Evolutionary conservation across 2,797 vertebrate species (phyloP), one percentile per base, ranked within the genome.

Genomic region (Labroides dimidiatus): DNA sequence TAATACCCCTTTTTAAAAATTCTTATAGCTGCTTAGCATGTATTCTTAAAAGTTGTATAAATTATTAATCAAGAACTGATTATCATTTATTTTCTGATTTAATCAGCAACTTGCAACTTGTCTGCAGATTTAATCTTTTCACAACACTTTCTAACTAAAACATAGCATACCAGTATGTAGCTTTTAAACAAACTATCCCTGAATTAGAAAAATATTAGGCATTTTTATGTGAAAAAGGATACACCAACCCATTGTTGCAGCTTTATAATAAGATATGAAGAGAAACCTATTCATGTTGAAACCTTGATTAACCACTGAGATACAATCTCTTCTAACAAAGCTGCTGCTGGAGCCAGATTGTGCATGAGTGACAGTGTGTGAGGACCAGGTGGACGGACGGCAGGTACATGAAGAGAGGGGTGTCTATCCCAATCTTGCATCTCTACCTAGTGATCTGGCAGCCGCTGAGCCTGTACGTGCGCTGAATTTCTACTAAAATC

Each of bases 301-400:
- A 60, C 62, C 21, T 51, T 21, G 47, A 56, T 52, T 37, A 73
- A 64, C 37, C 57, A 53, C 53, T 50, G 45, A 58, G 24, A 55
- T 49, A 10, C 12, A 51, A 56, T 69, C 17, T 65, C 43, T 53
- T 47, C 20, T 49, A 39, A 52, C 37, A 62, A 78, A 84, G 63
- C 66, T 77, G 52, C 66, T 68, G 74, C 20, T 21, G 41, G 21
- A 63, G 58, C 49, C 73, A 66, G 55, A 44, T 23, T 66, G 59
- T 21, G n/a, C 16, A 39, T 27, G 37, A 72, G 43, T n/a, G 17
- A 41, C 54, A 50, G 55, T 9, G 19, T 57, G 60, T 65, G 58
- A 58, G 23, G 52, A 60, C 30, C 69, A 84, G 64, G 56, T 72
- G 69, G 66, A 57, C 81, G 74, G 77, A 48, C 50, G n/a, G 39